Conservation (phyloP, 2,888 invertebrate genomes). For the Physocephala rufipes region DNA sequence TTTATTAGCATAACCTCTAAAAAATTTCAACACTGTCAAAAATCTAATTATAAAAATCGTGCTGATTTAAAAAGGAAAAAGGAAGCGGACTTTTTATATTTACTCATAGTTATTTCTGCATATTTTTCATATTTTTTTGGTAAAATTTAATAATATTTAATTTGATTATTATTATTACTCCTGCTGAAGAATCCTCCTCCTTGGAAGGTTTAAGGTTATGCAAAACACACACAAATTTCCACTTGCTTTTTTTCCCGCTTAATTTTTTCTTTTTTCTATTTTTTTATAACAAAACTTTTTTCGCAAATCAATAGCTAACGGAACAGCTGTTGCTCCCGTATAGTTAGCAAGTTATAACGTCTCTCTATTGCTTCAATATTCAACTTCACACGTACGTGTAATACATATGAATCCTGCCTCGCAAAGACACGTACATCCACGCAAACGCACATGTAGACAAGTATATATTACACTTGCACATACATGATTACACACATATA, state of each 20-base stretch:
- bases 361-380: slow-evolving; percentile 24
- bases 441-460: background rate
- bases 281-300: too few species aligned
- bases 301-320: background rate
- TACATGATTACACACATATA: too few species aligned
- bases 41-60: too few species aligned
- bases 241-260: too few species aligned
- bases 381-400: background rate
- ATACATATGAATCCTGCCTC: background rate
- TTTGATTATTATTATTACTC: slow-evolving; percentile 31
- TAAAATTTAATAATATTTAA: slow-evolving; percentile 29
- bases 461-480: background rate
- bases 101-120: slow-evolving; percentile 26
- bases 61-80: too few species aligned
- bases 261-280: slow-evolving; percentile 7
- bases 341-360: slow-evolving; percentile 31
- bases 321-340: slow-evolving; percentile 18
- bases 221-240: too few species aligned
- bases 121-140: slow-evolving; percentile 32
- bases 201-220: too few species aligned
- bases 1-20: too few species aligned
- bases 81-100: too few species aligned
- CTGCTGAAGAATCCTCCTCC: too few species aligned
- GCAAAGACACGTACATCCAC: background rate
- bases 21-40: too few species aligned